phyloP scores from a whole-genome alignment of 2,797 vertebrate genomes.

The Masticophis lateralis region DNA sequence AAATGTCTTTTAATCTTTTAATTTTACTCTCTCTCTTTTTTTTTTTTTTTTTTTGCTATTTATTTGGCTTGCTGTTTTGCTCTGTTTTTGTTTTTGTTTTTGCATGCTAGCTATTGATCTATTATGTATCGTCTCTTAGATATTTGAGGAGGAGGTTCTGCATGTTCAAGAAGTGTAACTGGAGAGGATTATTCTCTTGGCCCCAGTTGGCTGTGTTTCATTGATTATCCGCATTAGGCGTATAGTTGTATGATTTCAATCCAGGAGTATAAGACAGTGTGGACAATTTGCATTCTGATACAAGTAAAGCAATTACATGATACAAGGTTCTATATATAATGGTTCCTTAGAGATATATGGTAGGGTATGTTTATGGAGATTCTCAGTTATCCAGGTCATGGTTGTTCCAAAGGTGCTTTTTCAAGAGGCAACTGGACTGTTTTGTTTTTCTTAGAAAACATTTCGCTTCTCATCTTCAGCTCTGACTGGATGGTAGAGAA shows the following conservation, averaged over 20 bases:
- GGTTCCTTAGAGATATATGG: background rate
- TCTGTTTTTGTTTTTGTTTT: slow-evolving; percentile 36
- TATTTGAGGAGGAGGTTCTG: background rate
- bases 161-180: background rate
- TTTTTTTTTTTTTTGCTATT: slow-evolving; percentile 57
- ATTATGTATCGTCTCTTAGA: background rate
- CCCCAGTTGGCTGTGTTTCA: background rate
- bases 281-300: background rate
- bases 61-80: slow-evolving; percentile 58
- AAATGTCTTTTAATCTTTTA: slow-evolving; percentile 63
- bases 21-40: slow-evolving; percentile 18
- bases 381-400: no score
- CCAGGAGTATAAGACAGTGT: background rate
- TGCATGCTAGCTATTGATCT: background rate
- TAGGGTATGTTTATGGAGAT: background rate
- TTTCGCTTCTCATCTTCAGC: background rate
- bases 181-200: background rate
- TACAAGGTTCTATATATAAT: background rate
- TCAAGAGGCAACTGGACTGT: background rate
- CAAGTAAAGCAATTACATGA: background rate
- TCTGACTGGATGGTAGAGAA: background rate
- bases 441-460: background rate
- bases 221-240: background rate
- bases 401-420: background rate
- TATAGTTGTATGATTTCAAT: background rate